Base-by-base conservation (phyloP, 2,113 vertebrate genomes). In the Larimichthys crocea region DNA sequence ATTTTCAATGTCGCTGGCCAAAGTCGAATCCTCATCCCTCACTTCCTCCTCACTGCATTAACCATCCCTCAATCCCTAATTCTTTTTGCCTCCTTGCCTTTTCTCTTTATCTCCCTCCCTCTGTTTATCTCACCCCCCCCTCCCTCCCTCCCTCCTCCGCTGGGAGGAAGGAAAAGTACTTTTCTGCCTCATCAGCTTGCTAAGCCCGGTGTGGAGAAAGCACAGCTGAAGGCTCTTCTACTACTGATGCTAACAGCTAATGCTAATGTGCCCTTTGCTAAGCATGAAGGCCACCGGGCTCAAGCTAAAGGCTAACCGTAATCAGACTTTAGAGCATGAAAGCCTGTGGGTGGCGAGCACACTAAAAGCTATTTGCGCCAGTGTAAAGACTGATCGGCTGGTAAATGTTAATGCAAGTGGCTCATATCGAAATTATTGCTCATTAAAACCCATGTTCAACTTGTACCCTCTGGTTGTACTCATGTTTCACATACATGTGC, bases 131-230 rank as follows among this genome's bases (percentile, higher is more conserved):
- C 88, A 75, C 70, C 80, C 74, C 84, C 75, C 55, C 69, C 64
- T 59, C 76, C 60, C 31, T 59, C 76, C 60, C 31, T 5, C 4
- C 4, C 31, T 5, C 31, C 31, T 5, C 31, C 31, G 1, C 31
- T 31, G 4, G 69, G 76, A 86, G 91, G 90, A 92, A 86, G 90
- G 82, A 92, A 93, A 95, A 94, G 86, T 92, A 92, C 92, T 95
- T 94, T 94, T 94, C 94, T 93, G 94, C 93, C 91, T 94, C 94
- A 94, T 92, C 92, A 91, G 91, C 84, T 90, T 82, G 86, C 92
- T 91, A 93, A 94, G 89, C 90, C 88, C 79, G 56, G 76, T 84
- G 90, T 85, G 86, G 92, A 88, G 91, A 93, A 91, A 88, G 85
- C 89, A 87, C 86, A 85, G 91, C 92, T 90, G 72, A 86, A 84